Conservation (phyloP, 2,113 vertebrate species). For the Hippocampus barbouri region DNA sequence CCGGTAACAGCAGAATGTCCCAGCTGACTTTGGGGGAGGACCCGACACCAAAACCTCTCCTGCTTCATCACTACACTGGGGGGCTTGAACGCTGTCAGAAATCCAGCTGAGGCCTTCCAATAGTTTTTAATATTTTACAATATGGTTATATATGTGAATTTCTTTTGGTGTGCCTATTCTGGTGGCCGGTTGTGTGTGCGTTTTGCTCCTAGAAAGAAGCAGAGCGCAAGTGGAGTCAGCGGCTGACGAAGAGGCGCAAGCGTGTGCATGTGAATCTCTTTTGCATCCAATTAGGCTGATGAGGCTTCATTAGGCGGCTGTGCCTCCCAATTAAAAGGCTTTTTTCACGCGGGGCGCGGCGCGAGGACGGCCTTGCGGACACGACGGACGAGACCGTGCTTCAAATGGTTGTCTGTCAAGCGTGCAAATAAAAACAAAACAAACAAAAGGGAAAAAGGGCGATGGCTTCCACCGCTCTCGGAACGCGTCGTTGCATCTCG, state of each 20-base stretch:
- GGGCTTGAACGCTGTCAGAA: too few relatives aligned
- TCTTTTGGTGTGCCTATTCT: background rate
- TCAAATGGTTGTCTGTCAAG: background rate
- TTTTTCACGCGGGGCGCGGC: constrained; percentile 16
- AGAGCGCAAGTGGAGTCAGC: constrained; percentile 7
- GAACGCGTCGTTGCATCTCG: background rate
- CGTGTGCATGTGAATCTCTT: constrained; percentile 12
- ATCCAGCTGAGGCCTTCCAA: too few relatives aligned
- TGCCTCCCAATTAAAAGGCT: constrained; percentile 50
- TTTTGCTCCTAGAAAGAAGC: background rate
- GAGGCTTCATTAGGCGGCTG: constrained; percentile 35
- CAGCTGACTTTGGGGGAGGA: too few relatives aligned
- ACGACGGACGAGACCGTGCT: background rate
- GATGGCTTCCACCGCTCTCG: too few relatives aligned
- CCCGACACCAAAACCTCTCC: too few relatives aligned
- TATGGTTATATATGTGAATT: too few relatives aligned
- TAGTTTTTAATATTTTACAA: too few relatives aligned
- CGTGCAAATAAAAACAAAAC: background rate
- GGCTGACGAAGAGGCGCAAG: constrained; percentile 3
- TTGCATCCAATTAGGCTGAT: constrained; percentile 51
- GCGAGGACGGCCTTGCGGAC: constrained; percentile 6
- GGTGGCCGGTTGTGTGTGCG: constrained; percentile 3
- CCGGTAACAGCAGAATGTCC: too few relatives aligned
- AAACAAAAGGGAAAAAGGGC: too few relatives aligned
- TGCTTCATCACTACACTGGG: too few relatives aligned